Base-by-base conservation (phyloP, 2,888 invertebrate species). In the Sarcophaga rosellei region DNA sequence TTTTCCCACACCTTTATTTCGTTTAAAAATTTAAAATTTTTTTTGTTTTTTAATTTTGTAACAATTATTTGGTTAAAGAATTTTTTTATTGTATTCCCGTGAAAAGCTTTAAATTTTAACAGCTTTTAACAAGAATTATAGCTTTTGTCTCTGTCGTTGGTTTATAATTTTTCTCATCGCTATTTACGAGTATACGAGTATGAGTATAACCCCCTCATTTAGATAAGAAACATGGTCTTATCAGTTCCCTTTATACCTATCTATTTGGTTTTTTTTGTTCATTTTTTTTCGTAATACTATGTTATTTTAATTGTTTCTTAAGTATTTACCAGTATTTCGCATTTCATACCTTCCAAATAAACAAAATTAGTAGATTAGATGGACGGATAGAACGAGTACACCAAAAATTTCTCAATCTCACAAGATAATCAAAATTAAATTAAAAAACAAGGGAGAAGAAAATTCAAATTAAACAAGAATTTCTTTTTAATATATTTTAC, bases 141-240 rank as follows among this genome's bases (percentile, higher is more conserved):
- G 84, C 63, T 79, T 63, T 45, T 11, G 1, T 23, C 10, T 35
- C 35, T 35, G 2, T 35, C 1, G 35, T 35, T 35, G 35, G 35
- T 35, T 10, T 8, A 57, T 68, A 15, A 15, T 15, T 6, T 62
- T 44, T 17, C 4, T 45, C 53, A 25, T 0, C 10, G n/a, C n/a
- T 4, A 62, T 68, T 69, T 17, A 35, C 23, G 35, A 35, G 35
- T 35, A 8, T 10, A 35, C 53, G 12, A 12, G 53, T 61, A 20
- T 21, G 4, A n/a, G 59, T 70, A 47, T 15, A 4, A 66, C 3
- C 35, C 20, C n/a, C 53, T 59, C 21, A 59, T 76, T 69, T 44
- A 85, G 85, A 85, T 85, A 82, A 85, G 68, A 77, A 66, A 25
- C n/a, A 65, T 66, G 10, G 66, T 21, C 79, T 85, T 85, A 85